These are phyloP conservation scores for Stenodera caucasica DNA, from an alignment of 2,888 invertebrate species.

Conservation along the genomic window DNA sequence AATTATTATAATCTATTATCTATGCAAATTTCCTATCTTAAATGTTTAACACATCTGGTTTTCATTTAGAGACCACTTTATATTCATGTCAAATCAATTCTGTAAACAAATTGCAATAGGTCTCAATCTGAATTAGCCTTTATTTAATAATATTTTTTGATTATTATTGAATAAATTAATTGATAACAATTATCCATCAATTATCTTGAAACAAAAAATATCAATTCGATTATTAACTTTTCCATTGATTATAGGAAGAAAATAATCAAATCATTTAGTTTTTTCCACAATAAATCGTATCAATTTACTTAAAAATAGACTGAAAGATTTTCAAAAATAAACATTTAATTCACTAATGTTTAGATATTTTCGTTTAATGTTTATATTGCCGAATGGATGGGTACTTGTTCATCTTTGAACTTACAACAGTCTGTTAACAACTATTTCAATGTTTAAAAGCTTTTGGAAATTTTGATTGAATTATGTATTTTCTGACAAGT, in stretches of 20 bases:
- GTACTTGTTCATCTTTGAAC: slow-evolving; percentile 19
- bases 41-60: slow-evolving; percentile 37
- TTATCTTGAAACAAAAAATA: too few relatives aligned
- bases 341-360: slow-evolving; percentile 21
- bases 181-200: too few relatives aligned
- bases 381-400: slow-evolving; percentile 20
- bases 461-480: not conserved
- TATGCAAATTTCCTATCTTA: slow-evolving; percentile 27
- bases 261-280: not conserved
- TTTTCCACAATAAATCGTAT: not conserved
- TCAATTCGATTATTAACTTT: too few relatives aligned
- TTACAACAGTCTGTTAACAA: slow-evolving; percentile 20
- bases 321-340: slow-evolving; percentile 28
- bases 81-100: slow-evolving; percentile 22
- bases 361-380: slow-evolving; percentile 24
- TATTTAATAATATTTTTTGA: too few relatives aligned
- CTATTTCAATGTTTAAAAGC: not conserved
- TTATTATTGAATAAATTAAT: too few relatives aligned
- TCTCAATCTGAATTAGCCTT: not conserved
- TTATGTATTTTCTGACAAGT: too few relatives aligned
- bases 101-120: slow-evolving; percentile 14
- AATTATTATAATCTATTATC: slow-evolving; percentile 15
- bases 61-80: slow-evolving; percentile 15
- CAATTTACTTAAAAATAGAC: slow-evolving; percentile 15
- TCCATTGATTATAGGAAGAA: not conserved